Base-by-base conservation (phyloP, 2,888 invertebrate species). In the Digitonthophagus gazella region DNA sequence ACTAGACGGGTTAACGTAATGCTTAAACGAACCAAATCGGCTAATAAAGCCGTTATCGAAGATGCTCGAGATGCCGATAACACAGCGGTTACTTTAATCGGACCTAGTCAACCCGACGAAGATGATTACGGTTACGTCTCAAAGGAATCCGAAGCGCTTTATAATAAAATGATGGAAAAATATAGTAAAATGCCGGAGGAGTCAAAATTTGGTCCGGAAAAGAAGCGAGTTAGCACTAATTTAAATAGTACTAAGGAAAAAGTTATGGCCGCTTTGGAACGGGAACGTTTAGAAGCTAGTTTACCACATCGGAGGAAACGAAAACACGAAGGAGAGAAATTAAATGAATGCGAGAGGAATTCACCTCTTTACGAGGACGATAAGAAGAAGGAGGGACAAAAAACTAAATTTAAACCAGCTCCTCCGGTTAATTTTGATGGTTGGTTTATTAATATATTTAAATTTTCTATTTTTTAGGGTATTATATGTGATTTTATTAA, bases 51-150 rank as follows among this genome's bases (percentile, higher is more conserved):
- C 2, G 95, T 92, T 1, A 83, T 95, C 72, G 91, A 89, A 58
- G 95, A 95, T 86, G 94, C 94, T 0, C 84, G 91, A 18, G 92
- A 93, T 77, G 86, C 86, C 74, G 88, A 91, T 22, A 90, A 93
- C 75, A 92, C 93, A 11, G 91, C 92, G 2, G 87, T 92, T 2
- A 92, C 93, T 0, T 82, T 89, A 44, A 87, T 88, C 64, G 93
- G 93, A 0, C 89, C 90, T 0, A 88, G 90, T 0, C 93, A 94
- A 77, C 92, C 93, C 0, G 95, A 95, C 77, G 93, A 94, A 79
- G 96, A 96, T 83, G 95, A 96, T 79, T 96, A 95, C 79, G 96
- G 95, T 0, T 95, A 94, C 79, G 93, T 92, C 55, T 95, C 95
- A 0, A 91, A 91, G 76, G 92, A 92, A 80, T 92, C 94, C 0